Evolutionary conservation across 1,140 invertebrate species (phyloP).

Genomic region (Amphibalanus amphitrite): DNA sequence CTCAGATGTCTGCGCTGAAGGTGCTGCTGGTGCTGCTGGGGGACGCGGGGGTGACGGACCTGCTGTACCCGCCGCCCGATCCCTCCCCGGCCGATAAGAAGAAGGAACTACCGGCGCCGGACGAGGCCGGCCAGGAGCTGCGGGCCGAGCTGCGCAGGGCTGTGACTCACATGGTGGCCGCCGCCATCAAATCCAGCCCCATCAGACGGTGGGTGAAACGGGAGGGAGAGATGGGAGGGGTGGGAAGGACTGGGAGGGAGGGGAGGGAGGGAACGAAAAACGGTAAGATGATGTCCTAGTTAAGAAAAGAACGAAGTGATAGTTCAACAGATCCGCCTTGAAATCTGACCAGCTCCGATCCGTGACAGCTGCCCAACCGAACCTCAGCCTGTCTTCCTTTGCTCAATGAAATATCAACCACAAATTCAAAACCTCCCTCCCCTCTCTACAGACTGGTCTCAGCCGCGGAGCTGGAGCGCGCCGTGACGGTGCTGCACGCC

Average conservation of each 20-base stretch:
- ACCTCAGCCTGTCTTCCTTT: no score
- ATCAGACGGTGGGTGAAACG: background rate
- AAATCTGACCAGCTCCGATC: no score
- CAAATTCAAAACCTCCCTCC: no score
- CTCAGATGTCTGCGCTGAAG: background rate
- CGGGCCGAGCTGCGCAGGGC: background rate
- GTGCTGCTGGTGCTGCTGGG: background rate
- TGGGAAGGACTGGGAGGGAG: no score
- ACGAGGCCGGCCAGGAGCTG: background rate
- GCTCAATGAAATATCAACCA: no score
- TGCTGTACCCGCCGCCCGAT: background rate
- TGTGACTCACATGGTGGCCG: background rate
- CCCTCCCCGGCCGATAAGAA: background rate
- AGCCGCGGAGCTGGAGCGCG: slow-evolving; percentile 36
- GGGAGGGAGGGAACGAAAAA: no score
- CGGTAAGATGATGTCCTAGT: no score
- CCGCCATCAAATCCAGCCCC: background rate
- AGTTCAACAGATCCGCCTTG: no score
- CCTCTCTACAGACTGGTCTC: slow-evolving; percentile 27
- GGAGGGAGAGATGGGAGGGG: no score
- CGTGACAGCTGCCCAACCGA: no score
- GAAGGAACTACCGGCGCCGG: background rate
- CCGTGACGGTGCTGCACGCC: slow-evolving; percentile 34
- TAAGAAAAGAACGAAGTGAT: no score
- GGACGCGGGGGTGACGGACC: background rate